Percentiles rank a stretch among this genome's conserved stretches.
phyloP scores from a whole-genome alignment of 1,140 invertebrate genomes.

The Drosophila tsacasi region DNA sequence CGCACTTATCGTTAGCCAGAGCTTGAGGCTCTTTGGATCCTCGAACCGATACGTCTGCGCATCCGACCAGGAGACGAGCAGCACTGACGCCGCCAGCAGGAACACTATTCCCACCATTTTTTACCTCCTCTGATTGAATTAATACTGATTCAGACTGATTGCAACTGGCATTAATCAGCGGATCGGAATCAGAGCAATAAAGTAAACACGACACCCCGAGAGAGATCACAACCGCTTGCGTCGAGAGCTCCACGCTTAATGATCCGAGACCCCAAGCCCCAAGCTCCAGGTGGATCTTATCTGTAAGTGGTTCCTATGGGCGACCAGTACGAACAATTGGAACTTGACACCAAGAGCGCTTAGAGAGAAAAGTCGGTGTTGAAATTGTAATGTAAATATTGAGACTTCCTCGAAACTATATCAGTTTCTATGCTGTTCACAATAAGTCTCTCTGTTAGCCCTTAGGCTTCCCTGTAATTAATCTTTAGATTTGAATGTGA shows the following conservation, averaged over 20 bases:
- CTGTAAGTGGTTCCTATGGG: conserved; percentile 5
- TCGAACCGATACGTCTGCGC: conserved; percentile 13
- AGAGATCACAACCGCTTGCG: conserved; percentile 39
- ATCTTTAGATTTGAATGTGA: neutral
- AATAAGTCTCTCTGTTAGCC: conserved; percentile 11
- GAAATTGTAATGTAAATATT: conserved; percentile 28
- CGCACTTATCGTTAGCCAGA: conserved; percentile 82
- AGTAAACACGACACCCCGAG: conserved; percentile 27
- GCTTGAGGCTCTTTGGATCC: conserved; percentile 27
- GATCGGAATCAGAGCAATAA: conserved; percentile 30
- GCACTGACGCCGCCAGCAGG: conserved; percentile 27
- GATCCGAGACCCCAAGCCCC: conserved; percentile 13
- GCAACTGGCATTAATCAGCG: conserved; percentile 62
- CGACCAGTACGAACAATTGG: conserved; percentile 29
- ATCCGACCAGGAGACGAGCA: conserved; percentile 11
- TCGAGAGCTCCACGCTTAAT: conserved; percentile 19
- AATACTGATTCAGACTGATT: conserved; percentile 62
- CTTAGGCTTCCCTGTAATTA: conserved; percentile 25
- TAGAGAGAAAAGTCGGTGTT: conserved; percentile 13
- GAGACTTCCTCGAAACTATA: conserved; percentile 10
- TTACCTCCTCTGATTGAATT: conserved; percentile 50
- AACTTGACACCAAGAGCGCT: conserved; percentile 22
- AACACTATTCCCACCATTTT: conserved; percentile 39
- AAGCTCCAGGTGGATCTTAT: conserved; percentile 32
- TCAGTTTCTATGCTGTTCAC: neutral